Percentiles rank a stretch among this genome's conserved stretches.
phyloP scores from a whole-genome alignment of 2,797 vertebrate species.

The Hemitrygon akajei region DNA sequence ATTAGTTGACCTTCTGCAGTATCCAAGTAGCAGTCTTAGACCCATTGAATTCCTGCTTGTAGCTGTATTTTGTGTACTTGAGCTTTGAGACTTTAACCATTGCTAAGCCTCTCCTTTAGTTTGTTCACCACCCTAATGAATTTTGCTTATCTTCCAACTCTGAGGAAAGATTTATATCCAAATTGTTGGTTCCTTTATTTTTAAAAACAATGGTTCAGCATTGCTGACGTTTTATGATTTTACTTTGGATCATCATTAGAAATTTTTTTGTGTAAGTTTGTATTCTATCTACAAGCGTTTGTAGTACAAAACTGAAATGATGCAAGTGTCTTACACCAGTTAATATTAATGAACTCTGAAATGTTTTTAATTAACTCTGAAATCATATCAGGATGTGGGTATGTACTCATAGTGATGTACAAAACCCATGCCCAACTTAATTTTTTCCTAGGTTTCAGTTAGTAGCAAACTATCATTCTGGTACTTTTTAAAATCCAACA shows the following conservation, averaged over 20 bases:
- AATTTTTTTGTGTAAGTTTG: not conserved
- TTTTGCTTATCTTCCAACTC: not conserved
- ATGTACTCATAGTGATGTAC: not conserved
- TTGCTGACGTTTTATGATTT: not conserved
- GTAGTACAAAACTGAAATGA: not conserved
- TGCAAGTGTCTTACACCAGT: not conserved
- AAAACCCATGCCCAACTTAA: too few relatives aligned
- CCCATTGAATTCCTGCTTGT: not conserved
- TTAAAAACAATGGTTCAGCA: not conserved
- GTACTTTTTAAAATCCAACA: too few relatives aligned
- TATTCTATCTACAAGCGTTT: too few relatives aligned
- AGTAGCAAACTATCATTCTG: too few relatives aligned
- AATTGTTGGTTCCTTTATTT: not conserved
- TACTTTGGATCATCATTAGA: not conserved
- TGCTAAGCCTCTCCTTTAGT: not conserved
- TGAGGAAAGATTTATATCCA: not conserved
- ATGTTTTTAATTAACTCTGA: not conserved
- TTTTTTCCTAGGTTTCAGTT: too few relatives aligned
- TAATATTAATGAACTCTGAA: not conserved
- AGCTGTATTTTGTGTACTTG: not conserved
- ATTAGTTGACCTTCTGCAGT: not conserved
- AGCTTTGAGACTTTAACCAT: not conserved
- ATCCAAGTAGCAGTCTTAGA: not conserved
- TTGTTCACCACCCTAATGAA: not conserved
- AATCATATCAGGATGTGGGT: not conserved